Conservation (phyloP, 1,140 invertebrate species). For the Ceratina japonica region DNA sequence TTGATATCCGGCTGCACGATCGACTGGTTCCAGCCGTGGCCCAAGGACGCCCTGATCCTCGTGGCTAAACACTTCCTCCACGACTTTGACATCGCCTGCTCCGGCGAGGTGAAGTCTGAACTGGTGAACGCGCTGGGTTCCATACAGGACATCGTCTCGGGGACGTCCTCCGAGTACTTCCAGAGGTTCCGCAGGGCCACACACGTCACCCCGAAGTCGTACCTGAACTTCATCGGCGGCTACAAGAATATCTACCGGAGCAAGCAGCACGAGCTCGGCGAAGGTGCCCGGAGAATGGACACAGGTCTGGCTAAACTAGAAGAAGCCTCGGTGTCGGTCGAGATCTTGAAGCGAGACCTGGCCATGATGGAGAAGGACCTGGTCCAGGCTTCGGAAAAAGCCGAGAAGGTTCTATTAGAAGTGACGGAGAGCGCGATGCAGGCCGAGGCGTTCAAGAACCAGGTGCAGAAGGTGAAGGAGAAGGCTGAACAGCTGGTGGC, state of each 20-base stretch:
- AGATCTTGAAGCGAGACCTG: constrained; percentile 93
- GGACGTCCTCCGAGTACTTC: constrained; percentile 94
- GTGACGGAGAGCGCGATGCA: constrained; percentile 95
- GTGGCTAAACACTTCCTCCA: constrained; percentile 95
- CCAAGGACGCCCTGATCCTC: constrained; percentile 95
- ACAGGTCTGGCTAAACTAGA: constrained; percentile 95
- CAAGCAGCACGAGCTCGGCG: constrained; percentile 93
- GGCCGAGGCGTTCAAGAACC: constrained; percentile 96
- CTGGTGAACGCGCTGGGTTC: constrained; percentile 93
- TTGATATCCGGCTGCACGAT: constrained; percentile 97
- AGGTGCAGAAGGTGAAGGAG: constrained; percentile 96
- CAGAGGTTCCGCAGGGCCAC: constrained; percentile 95
- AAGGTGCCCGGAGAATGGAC: constrained; percentile 95
- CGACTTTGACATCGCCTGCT: constrained; percentile 94
- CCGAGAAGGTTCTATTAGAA: constrained; percentile 91
- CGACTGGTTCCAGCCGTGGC: constrained; percentile 99
- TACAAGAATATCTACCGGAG: constrained; percentile 96
- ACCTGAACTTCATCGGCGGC: constrained; percentile 96
- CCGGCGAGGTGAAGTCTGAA: constrained; percentile 89
- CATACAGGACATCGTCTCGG: constrained; percentile 95
- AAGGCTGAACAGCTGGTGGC: constrained; percentile 95
- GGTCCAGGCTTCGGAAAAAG: constrained; percentile 92
- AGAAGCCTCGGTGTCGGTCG: constrained; percentile 95
- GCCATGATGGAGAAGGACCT: constrained; percentile 96
- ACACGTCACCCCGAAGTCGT: constrained; percentile 98